Conservation (phyloP, 2,113 vertebrate species). For the Anolis carolinensis region DNA sequence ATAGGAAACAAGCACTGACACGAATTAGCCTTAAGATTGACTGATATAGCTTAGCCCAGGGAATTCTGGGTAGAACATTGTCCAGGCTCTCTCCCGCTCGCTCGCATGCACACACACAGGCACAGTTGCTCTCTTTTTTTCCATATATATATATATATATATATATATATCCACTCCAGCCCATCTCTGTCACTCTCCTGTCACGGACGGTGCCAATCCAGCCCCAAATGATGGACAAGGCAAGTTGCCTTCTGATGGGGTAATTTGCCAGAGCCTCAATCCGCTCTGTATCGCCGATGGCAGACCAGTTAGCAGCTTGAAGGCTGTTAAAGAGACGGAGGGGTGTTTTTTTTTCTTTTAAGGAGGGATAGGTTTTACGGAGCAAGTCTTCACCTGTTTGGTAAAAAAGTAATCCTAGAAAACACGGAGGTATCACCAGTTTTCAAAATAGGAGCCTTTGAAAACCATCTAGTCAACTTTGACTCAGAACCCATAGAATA, state of each 20-base stretch:
- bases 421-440: too few species aligned
- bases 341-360: background rate
- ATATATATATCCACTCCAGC: slow-evolving; percentile 39
- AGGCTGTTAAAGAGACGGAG: background rate
- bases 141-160: background rate
- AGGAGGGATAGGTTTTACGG: background rate
- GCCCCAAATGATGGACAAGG: slow-evolving; percentile 74
- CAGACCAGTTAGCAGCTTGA: slow-evolving; percentile 42
- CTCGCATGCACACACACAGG: background rate
- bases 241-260: slow-evolving; percentile 80
- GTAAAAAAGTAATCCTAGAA: background rate
- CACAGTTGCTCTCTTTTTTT: background rate
- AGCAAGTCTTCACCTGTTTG: background rate
- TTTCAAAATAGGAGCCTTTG: background rate
- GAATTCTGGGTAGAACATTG: slow-evolving; percentile 81
- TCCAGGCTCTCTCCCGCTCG: slow-evolving; percentile 56
- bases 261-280: slow-evolving; percentile 83
- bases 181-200: slow-evolving; percentile 83
- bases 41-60: slow-evolving; percentile 87
- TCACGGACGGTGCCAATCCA: slow-evolving; percentile 77
- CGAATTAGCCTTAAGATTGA: slow-evolving; percentile 95
- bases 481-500: too few species aligned
- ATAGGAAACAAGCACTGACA: slow-evolving; percentile 94
- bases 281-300: slow-evolving; percentile 71
- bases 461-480: too few species aligned